Conservation (phyloP, 92 coral and sea anemone species). For the Parazoanthus swiftii region DNA sequence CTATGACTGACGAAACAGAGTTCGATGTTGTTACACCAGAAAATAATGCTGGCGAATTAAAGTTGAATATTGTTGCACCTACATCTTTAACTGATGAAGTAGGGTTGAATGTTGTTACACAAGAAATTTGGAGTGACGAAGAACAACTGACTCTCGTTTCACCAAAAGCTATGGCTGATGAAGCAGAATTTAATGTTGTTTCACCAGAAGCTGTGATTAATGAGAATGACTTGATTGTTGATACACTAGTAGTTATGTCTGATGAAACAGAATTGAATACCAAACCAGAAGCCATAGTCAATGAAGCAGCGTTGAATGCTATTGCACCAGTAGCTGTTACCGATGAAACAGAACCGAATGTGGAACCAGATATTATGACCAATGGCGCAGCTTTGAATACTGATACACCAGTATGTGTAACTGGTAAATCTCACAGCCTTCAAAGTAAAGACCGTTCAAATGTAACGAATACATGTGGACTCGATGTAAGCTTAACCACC, state of each 20-base stretch:
- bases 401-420: too few relatives aligned
- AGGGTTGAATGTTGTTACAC: not conserved
- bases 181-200: not conserved
- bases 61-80: not conserved
- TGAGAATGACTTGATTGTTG: not conserved
- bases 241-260: not conserved
- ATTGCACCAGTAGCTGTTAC: not conserved
- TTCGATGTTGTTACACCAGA: not conserved
- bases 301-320: not conserved
- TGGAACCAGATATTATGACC: too few relatives aligned
- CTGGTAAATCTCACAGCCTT: too few relatives aligned
- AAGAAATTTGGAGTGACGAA: not conserved
- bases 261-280: not conserved
- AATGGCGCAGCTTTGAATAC: too few relatives aligned
- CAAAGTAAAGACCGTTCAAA: too few relatives aligned
- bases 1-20: not conserved
- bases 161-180: not conserved
- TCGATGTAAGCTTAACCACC: too few relatives aligned
- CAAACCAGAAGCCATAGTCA: not conserved
- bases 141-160: not conserved
- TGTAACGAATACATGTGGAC: too few relatives aligned
- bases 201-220: not conserved
- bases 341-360: too few relatives aligned
- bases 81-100: not conserved
- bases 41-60: not conserved